Base-by-base conservation (phyloP, 2,888 invertebrate species). In the Leptopilina myrica region DNA sequence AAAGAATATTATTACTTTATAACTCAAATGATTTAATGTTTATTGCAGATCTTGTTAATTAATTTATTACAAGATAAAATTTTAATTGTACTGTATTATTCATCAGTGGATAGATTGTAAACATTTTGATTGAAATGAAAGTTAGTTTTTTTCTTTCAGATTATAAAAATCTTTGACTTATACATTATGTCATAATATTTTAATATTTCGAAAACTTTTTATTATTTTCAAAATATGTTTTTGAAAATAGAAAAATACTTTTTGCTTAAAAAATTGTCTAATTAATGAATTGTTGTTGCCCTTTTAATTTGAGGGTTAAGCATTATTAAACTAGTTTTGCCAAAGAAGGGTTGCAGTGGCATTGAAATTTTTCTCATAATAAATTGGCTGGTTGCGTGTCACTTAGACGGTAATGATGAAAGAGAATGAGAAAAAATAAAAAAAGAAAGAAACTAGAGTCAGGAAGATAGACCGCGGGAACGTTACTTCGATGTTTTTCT, bases 401-500 rank as follows among this genome's bases (percentile, higher is more conserved):
- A 73, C 73, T 73, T 73, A 64, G 59, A 76, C 64, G 33, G 78
- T 43, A 78, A 81, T 77, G 78, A 80, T 9, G 12, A 11, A 11
- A 49, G 49, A 76, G 80, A 77, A 64, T 62, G 65, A 53, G 78
- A 77, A 76, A 40, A 49, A 76, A 80, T 83, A 12, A 49, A 49
- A 49, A 11, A 49, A 11, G 11, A 49, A 49, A 9, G 49, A 33
- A 33, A 33, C 49, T 9, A 49, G 49, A 78, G 77, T 80, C 64
- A 56, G 81, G 78, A 64, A 56, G 65, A 77, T 75, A 66, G 81
- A 64, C 69, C 78, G 80, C 81, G 83, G 67, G 43, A 15, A 26
- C 75, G 77, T n/a, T 14, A 76, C 43, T 33, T 69, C 73, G 43
- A 9, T 64, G 80, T 76, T 79, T 83, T 82, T 82, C 78, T 82